Base-by-base conservation (phyloP, 2,113 vertebrate genomes). In the Coregonus clupeaformis region DNA sequence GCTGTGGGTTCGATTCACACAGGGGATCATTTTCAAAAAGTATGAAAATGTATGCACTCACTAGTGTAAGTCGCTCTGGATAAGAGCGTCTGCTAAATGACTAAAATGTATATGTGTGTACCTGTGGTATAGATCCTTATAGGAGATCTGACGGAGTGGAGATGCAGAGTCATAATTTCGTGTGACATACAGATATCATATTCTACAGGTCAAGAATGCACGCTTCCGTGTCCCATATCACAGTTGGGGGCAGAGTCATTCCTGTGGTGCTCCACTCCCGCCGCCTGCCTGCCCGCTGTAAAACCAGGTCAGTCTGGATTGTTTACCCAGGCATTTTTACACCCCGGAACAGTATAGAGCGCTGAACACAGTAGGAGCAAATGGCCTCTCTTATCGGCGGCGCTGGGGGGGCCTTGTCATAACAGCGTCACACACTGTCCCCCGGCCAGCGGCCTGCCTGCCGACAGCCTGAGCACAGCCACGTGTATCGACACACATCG, bases 281-380 rank as follows among this genome's bases (percentile, higher is more conserved):
- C 73, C 22, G 55, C 25, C 67, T 65, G 62, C 68, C 68, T 42
- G 49, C 24, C 1, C 70, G 82, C 73, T 78, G 74, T 91, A 91
- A 90, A 92, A 88, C 79, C 82, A 86, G 82, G 85, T 86, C 87
- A 87, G 77, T 74, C 32, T 49, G 75, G 79, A 66, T 77, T 85
- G 84, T 88, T 89, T 89, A 81, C 76, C 75, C 81, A 86, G 85
- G 88, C 88, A 77, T 82, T 73, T 87, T 87, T 88, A 88, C 84
- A 88, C 80, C 77, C 84, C 63, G 70, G 85, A 83, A 87, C 80
- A 86, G n/a, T 13, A 24, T 22, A 27, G 63, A 85, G 80, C 25
- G 75, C 84, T 88, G 82, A 84, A 77, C 82, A 90, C 89, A 85
- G 91, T 87, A 89, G 89, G 85, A 87, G 80, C 75, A 87, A 91